Evolutionary conservation across 2,113 vertebrate genomes (phyloP).

Genomic region (Microtus ochrogaster): DNA sequence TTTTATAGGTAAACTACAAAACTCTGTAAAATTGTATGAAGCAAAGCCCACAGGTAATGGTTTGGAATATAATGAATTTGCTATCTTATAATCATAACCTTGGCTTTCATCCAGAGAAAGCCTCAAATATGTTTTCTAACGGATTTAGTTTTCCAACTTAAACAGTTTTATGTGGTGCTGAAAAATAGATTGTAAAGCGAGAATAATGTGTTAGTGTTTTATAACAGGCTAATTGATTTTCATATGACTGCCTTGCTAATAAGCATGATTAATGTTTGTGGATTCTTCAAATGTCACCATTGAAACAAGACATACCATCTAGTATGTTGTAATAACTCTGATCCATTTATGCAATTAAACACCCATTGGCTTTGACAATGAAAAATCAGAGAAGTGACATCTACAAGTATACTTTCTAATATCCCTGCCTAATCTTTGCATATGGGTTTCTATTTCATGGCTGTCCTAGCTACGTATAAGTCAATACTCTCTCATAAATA

Average conservation of each 20-base stretch:
- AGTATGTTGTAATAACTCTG: background rate
- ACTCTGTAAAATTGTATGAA: background rate
- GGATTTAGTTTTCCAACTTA: background rate
- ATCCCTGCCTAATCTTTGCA: background rate
- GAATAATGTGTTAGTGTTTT: constrained; percentile 27
- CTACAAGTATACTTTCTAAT: background rate
- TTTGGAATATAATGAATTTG: constrained; percentile 2
- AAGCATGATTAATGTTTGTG: constrained; percentile 35
- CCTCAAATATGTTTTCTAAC: background rate
- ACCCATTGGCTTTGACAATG: background rate
- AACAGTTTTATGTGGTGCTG: background rate
- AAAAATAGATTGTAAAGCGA: constrained; percentile 5
- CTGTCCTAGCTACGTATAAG: background rate
- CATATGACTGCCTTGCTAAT: constrained; percentile 13
- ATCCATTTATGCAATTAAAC: constrained; percentile 38
- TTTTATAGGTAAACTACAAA: background rate
- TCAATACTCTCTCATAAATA: background rate
- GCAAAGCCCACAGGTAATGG: background rate
- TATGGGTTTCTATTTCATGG: background rate
- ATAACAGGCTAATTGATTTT: constrained; percentile 61
- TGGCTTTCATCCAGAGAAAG: background rate
- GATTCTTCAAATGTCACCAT: constrained; percentile 44
- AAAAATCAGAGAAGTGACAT: background rate
- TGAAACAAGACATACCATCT: background rate
- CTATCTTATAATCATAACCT: background rate